Base-by-base conservation (phyloP, 1,140 invertebrate genomes). In the Microplitis mediator region DNA sequence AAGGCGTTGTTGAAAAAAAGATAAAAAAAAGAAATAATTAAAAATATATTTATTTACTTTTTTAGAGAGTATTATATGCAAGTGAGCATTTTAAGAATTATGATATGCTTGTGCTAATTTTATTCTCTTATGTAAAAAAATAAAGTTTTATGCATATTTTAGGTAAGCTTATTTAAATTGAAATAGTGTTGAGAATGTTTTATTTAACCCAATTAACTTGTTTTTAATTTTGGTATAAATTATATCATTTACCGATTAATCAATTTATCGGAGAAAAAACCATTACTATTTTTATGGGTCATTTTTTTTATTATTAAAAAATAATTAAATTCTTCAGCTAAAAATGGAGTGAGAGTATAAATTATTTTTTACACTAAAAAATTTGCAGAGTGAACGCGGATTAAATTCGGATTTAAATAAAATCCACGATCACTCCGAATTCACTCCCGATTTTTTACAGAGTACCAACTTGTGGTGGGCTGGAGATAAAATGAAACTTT, bases 41-140 rank as follows among this genome's bases (percentile, higher is more conserved):
- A 64, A 71, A 56, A 64, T 36, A 71, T 63, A 51, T 11, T 52
- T 11, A 51, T 39, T 4, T 32, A 54, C 52, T 54, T n/a, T 14
- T 14, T 14, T 14, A 54, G 52, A 14, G 52, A 4, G 52, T 54
- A 69, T 69, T 58, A 60, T 14, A 56, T 60, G 66, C 39, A 66
- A 31, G 54, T 45, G 66, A 69, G 36, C 58, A 34, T 45, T 60
- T 58, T 60, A 69, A 60, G 34, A 69, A 60, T 51, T 52, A 36
- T 67, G 51, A 68, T 68, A 68, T 13, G 13, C 31, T 56, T 36
- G 51, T 54, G 65, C 54, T 34, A 68, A 68, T 56, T 68, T 56
- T 36, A 14, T 34, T 51, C 11, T 32, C 11, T 45, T 45, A 45
- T 61, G 23, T 6, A 23, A 35, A 56, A 54, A 36, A 54, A 58